These are phyloP conservation scores for Pterophyllum scalare DNA, from an alignment of 2,113 vertebrate genomes.

Conservation along the genomic window DNA sequence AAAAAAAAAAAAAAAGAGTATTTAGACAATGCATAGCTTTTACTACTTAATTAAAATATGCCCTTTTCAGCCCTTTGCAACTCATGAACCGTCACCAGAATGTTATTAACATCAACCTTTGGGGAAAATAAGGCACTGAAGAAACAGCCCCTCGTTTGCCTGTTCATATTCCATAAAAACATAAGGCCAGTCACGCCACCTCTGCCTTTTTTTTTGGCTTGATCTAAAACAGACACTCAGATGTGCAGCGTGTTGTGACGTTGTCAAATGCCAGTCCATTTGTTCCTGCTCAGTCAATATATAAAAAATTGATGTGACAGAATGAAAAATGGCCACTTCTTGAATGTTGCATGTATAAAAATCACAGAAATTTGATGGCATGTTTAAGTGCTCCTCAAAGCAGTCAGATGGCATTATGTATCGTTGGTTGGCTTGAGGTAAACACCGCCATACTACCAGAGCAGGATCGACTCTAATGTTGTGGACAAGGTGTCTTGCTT, in stretches of 20 bases:
- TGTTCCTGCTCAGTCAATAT: slow-evolving; percentile 36
- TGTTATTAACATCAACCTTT: background rate
- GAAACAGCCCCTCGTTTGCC: too few species aligned
- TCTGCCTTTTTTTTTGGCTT: background rate
- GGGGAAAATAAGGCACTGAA: background rate
- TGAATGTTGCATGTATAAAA: slow-evolving; percentile 67
- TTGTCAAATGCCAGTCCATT: slow-evolving; percentile 22
- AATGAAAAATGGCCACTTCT: slow-evolving; percentile 57
- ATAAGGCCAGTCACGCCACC: too few species aligned
- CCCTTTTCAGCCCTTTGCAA: background rate
- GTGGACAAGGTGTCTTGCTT: background rate
- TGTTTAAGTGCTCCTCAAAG: slow-evolving; percentile 43
- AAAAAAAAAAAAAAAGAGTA: slow-evolving; percentile 1
- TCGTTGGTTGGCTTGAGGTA: slow-evolving; percentile 23
- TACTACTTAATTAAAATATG: background rate
- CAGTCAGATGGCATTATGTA: slow-evolving; percentile 45
- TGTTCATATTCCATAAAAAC: background rate
- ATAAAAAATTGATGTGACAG: slow-evolving; percentile 66
- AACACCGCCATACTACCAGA: background rate
- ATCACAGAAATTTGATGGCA: slow-evolving; percentile 45
- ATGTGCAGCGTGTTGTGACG: slow-evolving; percentile 3
- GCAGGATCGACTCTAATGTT: background rate
- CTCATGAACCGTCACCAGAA: background rate
- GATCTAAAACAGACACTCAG: slow-evolving; percentile 10
- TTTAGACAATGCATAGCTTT: background rate